Evolutionary conservation across 2,888 invertebrate genomes (phyloP), one percentile per base, ranked within the genome.

Genomic region (Sarcophaga carnaria): DNA sequence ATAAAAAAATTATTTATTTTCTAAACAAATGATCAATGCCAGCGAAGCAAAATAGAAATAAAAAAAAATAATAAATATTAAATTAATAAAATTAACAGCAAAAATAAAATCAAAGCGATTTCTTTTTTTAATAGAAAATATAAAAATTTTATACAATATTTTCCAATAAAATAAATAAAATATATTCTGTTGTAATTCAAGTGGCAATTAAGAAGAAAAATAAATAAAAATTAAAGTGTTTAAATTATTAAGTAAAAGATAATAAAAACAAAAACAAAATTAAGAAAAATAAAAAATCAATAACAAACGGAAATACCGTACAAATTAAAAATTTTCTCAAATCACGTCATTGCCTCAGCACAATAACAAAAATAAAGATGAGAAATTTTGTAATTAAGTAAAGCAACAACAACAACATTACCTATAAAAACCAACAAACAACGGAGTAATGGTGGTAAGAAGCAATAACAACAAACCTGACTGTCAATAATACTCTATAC

Each of bases 301-400:
- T 1, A 22, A 14, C 37, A 60, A 70, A 64, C 45, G 64, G 62
- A 79, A 83, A 79, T 83, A 17, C 75, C 54, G 12, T 22, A 22
- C 22, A 22, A 22, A 22, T 22, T 22, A 22, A 20, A 37, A 74
- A 20, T 64, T 70, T 71, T 63, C 17, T 54, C 37, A 45, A 49
- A 80, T 45, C 80, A 84, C 84, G 70, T 84, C 84, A 84, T 78
- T 71, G n/a, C 14, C 54, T 14, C 54, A 62, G 62, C 10, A n/a
- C 5, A 62, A 22, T 22, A 62, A 62, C 10, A 62, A 22, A 17
- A 62, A 62, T 10, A 69, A 67, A 47, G 6, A 54, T 49, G 37
- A 67, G 60, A 49, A 11, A 27, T 54, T 54, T 54, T 17, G 20
- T 71, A 60, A 75, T 74, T 67, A 54, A 60, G 22, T 37, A 62